Evolutionary conservation across 2,113 vertebrate genomes (phyloP), one percentile per base, ranked within the genome.

Genomic region (Charadrius vociferus): DNA sequence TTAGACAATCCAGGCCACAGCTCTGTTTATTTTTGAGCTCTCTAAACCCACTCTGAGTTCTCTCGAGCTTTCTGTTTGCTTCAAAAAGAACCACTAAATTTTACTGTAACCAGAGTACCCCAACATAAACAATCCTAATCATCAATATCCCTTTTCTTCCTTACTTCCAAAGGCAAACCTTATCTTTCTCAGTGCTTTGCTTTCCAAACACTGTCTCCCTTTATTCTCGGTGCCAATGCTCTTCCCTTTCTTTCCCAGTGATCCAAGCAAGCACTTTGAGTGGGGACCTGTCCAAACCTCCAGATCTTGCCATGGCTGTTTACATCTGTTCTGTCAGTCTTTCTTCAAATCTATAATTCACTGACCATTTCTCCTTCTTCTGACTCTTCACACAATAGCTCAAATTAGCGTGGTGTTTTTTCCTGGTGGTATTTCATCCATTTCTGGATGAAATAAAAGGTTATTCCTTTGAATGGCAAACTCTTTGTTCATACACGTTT

Each of bases 201-300:
- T 93, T 78, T 87, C 55, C 73, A 93, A 87, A 92, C 61, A 58
- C 26, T 80, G 19, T 23, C 43, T 87, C 30, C 65, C 81, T 95
- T 97, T 92, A 58, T 95, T 95, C 93, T 88, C 22, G 1, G 45
- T 90, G 93, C 93, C 93, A 95, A 24, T 49, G 43, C 7, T 78
- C 78, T 84, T 78, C 68, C 36, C 75, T 88, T 82, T 93, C 32
- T 78, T 43, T 29, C 37, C 26, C 39, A 84, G 26, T 10, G 75
- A 65, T 61, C 53, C 43, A 86, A 74, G 77, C 27, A 71, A 90
- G 73, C 26, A 17, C 30, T 75, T 39, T 36, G 37, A 37, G 20
- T 7, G 26, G 47, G 75, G 73, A 78, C 53, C 71, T 78, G 70
- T 71, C 56, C 68, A 87, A 47, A n/a, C 36, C 58, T 53, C 81